Evolutionary conservation across 1,140 invertebrate species (phyloP), one percentile per base, ranked within the genome.

Genomic region (Platyscapa corneri): DNA sequence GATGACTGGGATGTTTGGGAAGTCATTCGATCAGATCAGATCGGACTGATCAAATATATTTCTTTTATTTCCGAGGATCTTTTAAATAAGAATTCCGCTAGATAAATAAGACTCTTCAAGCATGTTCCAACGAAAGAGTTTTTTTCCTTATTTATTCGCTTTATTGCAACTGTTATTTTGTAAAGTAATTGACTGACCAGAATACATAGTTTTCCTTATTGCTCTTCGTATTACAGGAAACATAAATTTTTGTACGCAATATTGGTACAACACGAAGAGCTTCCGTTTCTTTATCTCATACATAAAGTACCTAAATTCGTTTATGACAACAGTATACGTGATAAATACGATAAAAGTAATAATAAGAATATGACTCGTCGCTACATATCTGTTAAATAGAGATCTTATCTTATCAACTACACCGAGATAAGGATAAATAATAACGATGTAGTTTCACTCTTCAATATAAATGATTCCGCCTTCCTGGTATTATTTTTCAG

Each of bases 321-420:
- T 74, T 42, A 74, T 74, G 70, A 74, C 70, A 42, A 27, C 37
- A n/a, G 70, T 42, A 42, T 42, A 42, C 16, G 46, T 56, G 27
- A 75, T 12, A 46, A 46, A 53, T 53, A 18, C 49, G 56, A 37
- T n/a, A 74, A 42, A n/a, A 27, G 39, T 74, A n/a, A 74, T 74
- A 74, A 74, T 20, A 74, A 42, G 12, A 0, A 42, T 42, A 34
- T 23, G 39, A 77, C 18, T 56, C 42, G 30, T 56, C 75, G n/a
- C 34, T 64, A 37, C 34, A n/a, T 60, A 56, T 60, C 14, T 64
- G 77, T n/a, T 79, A 64, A 39, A 79, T 64, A 12, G 27, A 53
- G 46, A 79, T 60, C 30, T 78, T 78, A 78, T 78, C 76, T 78
- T 18, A 79, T 79, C 77, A 39, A 39, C 53, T 23, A 53, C 30